phyloP scores from a whole-genome alignment of 2,888 invertebrate species.

The Stenoptilia bipunctidactyla region DNA sequence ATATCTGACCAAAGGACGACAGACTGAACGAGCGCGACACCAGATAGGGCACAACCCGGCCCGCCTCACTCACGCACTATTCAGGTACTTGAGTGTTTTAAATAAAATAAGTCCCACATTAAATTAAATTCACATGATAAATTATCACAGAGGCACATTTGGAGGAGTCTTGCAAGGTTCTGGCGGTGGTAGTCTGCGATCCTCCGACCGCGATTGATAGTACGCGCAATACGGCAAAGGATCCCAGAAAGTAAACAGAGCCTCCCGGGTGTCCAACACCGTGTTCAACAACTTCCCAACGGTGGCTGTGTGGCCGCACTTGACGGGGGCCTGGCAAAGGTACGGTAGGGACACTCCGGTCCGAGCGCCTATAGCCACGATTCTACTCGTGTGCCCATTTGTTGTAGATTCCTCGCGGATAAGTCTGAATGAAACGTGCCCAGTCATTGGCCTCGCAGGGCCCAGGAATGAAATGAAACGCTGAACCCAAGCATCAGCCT shows the following conservation, averaged over 20 bases:
- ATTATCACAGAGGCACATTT: slow-evolving; percentile 53
- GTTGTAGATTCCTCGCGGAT: slow-evolving; percentile 72
- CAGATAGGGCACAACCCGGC: slow-evolving; percentile 21
- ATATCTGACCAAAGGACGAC: slow-evolving; percentile 19
- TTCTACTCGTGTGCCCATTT: slow-evolving; percentile 44
- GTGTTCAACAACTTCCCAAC: slow-evolving; percentile 75
- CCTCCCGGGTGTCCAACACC: slow-evolving; percentile 83
- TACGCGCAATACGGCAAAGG: slow-evolving; percentile 89
- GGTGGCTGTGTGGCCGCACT: slow-evolving; percentile 74
- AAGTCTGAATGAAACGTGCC: slow-evolving; percentile 84
- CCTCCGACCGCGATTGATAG: slow-evolving; percentile 80
- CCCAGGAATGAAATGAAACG: slow-evolving; percentile 77
- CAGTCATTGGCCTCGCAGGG: slow-evolving; percentile 77
- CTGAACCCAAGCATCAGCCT: slow-evolving; percentile 80
- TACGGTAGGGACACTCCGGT: slow-evolving; percentile 86
- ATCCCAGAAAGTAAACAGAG: slow-evolving; percentile 86
- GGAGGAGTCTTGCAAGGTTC: slow-evolving; percentile 71
- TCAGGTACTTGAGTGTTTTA: slow-evolving; percentile 65
- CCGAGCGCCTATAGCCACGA: slow-evolving; percentile 73
- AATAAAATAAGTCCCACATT: slow-evolving; percentile 23
- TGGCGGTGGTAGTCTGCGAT: slow-evolving; percentile 53
- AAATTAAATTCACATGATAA: slow-evolving; percentile 28
- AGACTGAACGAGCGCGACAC: slow-evolving; percentile 24
- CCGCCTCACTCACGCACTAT: slow-evolving; percentile 53
- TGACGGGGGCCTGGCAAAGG: slow-evolving; percentile 79